Evolutionary conservation across 2,888 invertebrate genomes (phyloP), one percentile per base, ranked within the genome.

Genomic region (Minunthozetes semirufus): DNA sequence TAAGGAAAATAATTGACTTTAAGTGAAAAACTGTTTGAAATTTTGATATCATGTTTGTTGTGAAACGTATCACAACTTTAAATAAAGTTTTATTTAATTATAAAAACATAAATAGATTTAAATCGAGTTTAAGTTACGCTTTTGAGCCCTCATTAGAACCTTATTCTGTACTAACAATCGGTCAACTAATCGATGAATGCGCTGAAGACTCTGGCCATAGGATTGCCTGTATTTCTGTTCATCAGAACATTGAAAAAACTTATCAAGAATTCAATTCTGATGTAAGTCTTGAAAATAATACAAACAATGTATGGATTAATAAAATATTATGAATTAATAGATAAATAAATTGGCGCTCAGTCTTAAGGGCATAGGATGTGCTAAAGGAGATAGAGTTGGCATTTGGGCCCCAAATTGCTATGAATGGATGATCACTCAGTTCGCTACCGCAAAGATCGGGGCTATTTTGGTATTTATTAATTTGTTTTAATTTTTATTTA

Each of bases 321-420:
- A 2, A 15, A 70, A 17, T 70, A 13, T 72, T 5, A 59, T 33
- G 25, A 56, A n/a, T 56, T 19, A 76, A 76, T 77, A 91, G 87
- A 88, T 88, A 0, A 89, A 91, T 81, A 84, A 84, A 73, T 80
- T 92, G 4, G 92, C 91, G 0, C 88, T 89, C 0, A 90, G 90
- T 0, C 84, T 93, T 0, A 79, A 86, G n/a, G 86, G 87, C 53
- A 80, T 91, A 29, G 92, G 92, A 0, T 80, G 93, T 22, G 81
- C 87, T 74, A 85, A 83, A 38, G 91, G 91, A 0, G 93, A 94
- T 80, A 83, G 89, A 11, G 81, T 94, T 3, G 93, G 89, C 0
- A 84, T 94, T 27, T 92, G 91, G 90, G 88, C 89, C 0, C 91
- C 92, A 0, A 94, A 92, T 83, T 84, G 86, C 48, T 82, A 87